Conservation (phyloP, 2,888 invertebrate genomes). For the Orchesella flavescens region DNA sequence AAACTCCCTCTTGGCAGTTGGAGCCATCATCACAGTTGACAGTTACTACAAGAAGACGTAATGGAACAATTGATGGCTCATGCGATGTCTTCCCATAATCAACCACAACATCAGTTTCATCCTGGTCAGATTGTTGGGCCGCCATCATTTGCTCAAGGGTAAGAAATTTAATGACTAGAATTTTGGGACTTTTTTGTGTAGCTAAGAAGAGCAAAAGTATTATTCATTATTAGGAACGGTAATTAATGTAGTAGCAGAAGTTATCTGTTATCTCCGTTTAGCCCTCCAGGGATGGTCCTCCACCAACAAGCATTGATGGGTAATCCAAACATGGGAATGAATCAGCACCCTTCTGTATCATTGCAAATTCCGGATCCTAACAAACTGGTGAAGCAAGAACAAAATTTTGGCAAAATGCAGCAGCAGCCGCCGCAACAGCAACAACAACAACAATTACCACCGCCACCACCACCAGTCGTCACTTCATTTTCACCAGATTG, state of each 20-base stretch:
- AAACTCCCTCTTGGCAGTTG: too few species aligned
- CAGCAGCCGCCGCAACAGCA: conserved; percentile 13
- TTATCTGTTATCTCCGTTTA: conserved; percentile 8
- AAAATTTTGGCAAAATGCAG: conserved; percentile 37
- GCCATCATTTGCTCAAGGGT: conserved; percentile 38
- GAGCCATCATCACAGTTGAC: too few species aligned
- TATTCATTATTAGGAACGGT: background rate
- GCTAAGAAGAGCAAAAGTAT: too few species aligned
- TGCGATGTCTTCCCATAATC: conserved; percentile 53
- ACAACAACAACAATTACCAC: conserved; percentile 25
- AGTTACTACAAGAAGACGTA: background rate
- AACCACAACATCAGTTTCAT: conserved; percentile 52
- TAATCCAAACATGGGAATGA: conserved; percentile 44
- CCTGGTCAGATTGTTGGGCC: conserved; percentile 43
- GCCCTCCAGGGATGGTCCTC: conserved; percentile 21
- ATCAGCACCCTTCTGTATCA: conserved; percentile 42
- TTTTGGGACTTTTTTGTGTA: too few species aligned
- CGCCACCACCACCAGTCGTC: background rate
- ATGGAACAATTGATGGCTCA: conserved; percentile 57
- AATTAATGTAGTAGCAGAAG: background rate
- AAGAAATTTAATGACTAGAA: background rate
- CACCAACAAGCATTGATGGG: conserved; percentile 45
- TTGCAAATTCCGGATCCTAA: conserved; percentile 54
- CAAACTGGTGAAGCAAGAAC: conserved; percentile 40
- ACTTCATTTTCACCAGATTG: conserved; percentile 9